These are phyloP conservation scores for Sciurus vulgaris DNA, from an alignment of 2,797 vertebrate genomes.

Conservation along the genomic window DNA sequence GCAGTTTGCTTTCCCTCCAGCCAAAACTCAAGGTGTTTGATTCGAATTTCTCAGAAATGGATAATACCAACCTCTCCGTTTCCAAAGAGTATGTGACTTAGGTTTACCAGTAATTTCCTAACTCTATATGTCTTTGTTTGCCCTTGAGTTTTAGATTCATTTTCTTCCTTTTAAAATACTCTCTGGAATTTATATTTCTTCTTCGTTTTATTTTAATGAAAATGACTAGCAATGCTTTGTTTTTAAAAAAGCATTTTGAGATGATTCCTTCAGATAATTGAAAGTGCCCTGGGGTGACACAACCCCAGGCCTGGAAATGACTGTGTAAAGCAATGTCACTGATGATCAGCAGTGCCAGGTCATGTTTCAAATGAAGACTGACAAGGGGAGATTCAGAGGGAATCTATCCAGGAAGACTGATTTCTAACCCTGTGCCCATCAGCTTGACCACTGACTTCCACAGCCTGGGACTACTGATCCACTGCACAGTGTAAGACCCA, in stretches of 20 bases:
- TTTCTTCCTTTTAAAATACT: slow-evolving; percentile 15
- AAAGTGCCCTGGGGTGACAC: slow-evolving; percentile 49
- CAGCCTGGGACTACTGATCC: background rate
- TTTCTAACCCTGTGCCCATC: background rate
- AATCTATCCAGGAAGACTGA: fast-evolving
- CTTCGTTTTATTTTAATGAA: background rate
- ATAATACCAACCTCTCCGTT: background rate
- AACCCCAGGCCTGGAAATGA: slow-evolving; percentile 52
- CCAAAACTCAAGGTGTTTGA: background rate
- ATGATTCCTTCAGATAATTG: slow-evolving; percentile 53
- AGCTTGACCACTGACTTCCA: background rate
- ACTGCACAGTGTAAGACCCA: background rate
- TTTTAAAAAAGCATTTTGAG: slow-evolving; percentile 12
- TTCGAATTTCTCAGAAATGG: background rate
- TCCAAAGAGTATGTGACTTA: background rate
- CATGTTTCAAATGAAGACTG: slow-evolving; percentile 65
- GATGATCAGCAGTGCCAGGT: background rate
- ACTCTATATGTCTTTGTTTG: background rate
- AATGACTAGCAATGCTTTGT: background rate
- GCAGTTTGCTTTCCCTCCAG: background rate
- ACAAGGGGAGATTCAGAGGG: slow-evolving; percentile 5
- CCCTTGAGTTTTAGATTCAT: background rate
- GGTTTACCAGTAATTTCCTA: background rate
- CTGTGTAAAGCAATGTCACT: slow-evolving; percentile 38
- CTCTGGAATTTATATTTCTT: background rate